These are phyloP conservation scores for Microcebus lehilahytsara DNA, from an alignment of 2,113 vertebrate genomes.

Conservation along the genomic window DNA sequence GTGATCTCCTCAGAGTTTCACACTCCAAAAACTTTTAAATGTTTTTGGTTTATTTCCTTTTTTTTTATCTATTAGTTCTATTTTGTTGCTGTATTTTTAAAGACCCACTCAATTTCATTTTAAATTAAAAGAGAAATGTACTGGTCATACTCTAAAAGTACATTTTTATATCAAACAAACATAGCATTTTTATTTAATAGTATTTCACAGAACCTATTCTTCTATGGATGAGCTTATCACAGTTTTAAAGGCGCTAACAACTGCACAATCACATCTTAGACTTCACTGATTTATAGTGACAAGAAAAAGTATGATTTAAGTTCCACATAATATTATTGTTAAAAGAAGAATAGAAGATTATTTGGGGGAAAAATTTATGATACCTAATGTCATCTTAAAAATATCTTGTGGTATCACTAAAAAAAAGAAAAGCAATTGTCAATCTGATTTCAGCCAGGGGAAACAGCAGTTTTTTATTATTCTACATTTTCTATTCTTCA, in stretches of 20 bases:
- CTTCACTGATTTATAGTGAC: conserved; percentile 56
- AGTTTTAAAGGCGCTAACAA: conserved; percentile 60
- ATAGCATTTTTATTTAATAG: neutral
- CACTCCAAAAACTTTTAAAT: neutral
- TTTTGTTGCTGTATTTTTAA: conserved; percentile 15
- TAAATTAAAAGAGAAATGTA: conserved; percentile 44
- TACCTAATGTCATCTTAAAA: conserved; percentile 67
- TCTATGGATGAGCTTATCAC: neutral
- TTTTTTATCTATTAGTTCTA: neutral
- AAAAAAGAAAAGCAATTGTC: conserved; percentile 63
- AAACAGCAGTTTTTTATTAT: conserved; percentile 52
- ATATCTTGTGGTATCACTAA: conserved; percentile 55
- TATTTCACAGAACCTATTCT: conserved; percentile 25
- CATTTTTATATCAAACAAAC: conserved; percentile 39
- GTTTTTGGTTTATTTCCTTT: neutral
- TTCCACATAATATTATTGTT: conserved; percentile 36
- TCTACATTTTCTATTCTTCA: conserved; percentile 60
- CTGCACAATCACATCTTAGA: conserved; percentile 17
- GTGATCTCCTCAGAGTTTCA: neutral
- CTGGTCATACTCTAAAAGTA: conserved; percentile 41
- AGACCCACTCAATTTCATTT: conserved; percentile 44
- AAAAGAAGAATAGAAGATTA: conserved; percentile 63
- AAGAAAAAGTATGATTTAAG: conserved; percentile 56
- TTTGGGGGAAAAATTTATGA: neutral
- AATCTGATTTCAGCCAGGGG: conserved; percentile 32